Conservation (phyloP, 2,797 vertebrate genomes). For the Melanotaenia maccullochi region DNA sequence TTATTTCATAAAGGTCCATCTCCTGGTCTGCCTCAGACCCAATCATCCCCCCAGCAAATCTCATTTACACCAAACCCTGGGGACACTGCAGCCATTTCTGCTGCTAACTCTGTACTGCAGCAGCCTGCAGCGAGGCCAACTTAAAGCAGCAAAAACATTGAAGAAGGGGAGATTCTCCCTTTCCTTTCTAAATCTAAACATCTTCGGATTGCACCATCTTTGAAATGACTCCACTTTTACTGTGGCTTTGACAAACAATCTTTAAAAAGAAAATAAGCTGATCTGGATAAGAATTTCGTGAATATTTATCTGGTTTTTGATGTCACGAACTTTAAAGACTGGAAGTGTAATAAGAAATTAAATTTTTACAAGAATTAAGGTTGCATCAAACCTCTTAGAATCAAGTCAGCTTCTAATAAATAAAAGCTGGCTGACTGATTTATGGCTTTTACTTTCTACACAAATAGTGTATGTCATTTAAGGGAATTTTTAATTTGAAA, state of each 20-base stretch:
- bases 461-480: neutral
- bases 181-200: constrained; percentile 6
- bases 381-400: neutral
- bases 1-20: constrained; percentile 74
- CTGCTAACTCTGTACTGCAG: constrained; percentile 49
- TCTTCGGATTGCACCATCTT: neutral
- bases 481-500: neutral
- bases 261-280: neutral
- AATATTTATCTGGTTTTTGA: neutral
- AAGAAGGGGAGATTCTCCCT: neutral
- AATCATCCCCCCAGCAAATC: constrained; percentile 74
- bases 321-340: neutral
- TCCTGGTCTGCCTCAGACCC: constrained; percentile 70
- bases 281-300: neutral
- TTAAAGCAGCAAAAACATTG: constrained; percentile 31
- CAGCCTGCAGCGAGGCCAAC: constrained; percentile 32
- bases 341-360: neutral
- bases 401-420: neutral
- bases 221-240: neutral
- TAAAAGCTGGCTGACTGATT: neutral
- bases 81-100: constrained; percentile 63
- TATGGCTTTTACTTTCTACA: neutral
- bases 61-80: constrained; percentile 68
- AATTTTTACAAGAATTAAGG: neutral
- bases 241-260: neutral